These are phyloP conservation scores for Drosophila birchii DNA, from an alignment of 2,888 invertebrate species.

Conservation along the genomic window DNA sequence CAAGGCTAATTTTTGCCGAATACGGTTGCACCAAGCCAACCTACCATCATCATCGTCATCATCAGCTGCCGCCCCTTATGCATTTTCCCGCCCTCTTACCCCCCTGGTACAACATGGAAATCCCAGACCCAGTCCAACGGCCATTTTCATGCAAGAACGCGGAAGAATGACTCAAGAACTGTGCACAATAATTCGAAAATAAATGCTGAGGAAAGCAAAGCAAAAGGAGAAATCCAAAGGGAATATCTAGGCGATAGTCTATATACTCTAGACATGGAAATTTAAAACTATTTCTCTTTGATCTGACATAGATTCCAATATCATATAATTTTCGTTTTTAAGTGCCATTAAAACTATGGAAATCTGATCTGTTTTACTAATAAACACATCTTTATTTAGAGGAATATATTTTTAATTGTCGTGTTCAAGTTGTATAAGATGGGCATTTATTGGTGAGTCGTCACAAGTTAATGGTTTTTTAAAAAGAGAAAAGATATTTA, in stretches of 20 bases:
- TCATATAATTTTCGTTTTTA: background rate
- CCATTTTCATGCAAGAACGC: conserved; percentile 82
- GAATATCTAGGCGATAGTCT: background rate
- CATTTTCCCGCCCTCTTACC: conserved; percentile 7
- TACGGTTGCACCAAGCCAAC: conserved; percentile 52
- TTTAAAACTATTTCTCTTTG: background rate
- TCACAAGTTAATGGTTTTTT: background rate
- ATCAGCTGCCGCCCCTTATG: conserved; percentile 14
- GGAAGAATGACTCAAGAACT: conserved; percentile 81
- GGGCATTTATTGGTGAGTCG: background rate
- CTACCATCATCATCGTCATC: conserved; percentile 21
- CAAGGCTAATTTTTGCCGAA: conserved; percentile 72
- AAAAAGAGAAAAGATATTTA: background rate
- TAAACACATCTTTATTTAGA: background rate
- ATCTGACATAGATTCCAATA: background rate
- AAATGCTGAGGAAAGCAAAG: conserved; percentile 74
- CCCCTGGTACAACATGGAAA: conserved; percentile 3
- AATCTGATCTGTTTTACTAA: background rate
- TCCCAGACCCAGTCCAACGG: conserved; percentile 64
- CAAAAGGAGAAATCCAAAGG: conserved; percentile 6
- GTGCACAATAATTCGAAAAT: conserved; percentile 81
- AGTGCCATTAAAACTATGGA: conserved; percentile 5
- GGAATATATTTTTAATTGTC: background rate
- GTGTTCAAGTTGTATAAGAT: background rate
- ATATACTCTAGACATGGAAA: conserved; percentile 7